A percentile compares a stretch with the other conserved stretches of the same genome.
Conservation (phyloP, 2,888 invertebrate species). For the Dynastes tityus region DNA sequence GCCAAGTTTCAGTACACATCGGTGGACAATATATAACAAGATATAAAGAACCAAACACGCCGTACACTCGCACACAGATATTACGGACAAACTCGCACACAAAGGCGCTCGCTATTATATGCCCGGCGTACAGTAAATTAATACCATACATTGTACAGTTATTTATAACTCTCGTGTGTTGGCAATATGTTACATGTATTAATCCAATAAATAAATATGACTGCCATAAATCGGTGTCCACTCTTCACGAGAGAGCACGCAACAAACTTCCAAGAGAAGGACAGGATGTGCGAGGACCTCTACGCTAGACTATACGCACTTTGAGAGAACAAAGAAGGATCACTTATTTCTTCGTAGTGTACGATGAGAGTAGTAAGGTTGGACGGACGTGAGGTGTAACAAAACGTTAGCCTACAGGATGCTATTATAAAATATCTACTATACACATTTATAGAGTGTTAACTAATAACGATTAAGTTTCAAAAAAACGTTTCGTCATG, state of each 20-base stretch:
- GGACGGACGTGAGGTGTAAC: background rate
- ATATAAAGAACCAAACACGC: conserved; percentile 65
- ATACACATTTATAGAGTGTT: too few relatives aligned
- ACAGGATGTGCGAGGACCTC: conserved; percentile 47
- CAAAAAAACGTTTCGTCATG: too few relatives aligned
- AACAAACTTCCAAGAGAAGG: conserved; percentile 17
- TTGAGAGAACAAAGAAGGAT: conserved; percentile 22
- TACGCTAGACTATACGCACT: conserved; percentile 56
- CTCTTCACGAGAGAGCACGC: conserved; percentile 36
- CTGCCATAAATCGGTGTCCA: conserved; percentile 69
- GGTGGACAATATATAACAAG: conserved; percentile 67
- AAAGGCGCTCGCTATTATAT: conserved; percentile 46
- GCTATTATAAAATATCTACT: too few relatives aligned
- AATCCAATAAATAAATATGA: conserved; percentile 73
- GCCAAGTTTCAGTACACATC: conserved; percentile 64
- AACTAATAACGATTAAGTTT: too few relatives aligned
- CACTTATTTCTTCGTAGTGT: background rate
- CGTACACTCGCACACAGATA: background rate
- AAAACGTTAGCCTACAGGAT: too few relatives aligned
- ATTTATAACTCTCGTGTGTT: conserved; percentile 71
- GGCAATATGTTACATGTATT: conserved; percentile 72
- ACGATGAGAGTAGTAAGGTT: background rate
- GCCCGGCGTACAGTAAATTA: conserved; percentile 65
- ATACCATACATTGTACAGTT: conserved; percentile 70
- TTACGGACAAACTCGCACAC: background rate